A percentile compares a stretch with the other conserved stretches of the same genome.
Conservation (phyloP, 2,888 invertebrate genomes). For the Zootermopsis nevadensis region DNA sequence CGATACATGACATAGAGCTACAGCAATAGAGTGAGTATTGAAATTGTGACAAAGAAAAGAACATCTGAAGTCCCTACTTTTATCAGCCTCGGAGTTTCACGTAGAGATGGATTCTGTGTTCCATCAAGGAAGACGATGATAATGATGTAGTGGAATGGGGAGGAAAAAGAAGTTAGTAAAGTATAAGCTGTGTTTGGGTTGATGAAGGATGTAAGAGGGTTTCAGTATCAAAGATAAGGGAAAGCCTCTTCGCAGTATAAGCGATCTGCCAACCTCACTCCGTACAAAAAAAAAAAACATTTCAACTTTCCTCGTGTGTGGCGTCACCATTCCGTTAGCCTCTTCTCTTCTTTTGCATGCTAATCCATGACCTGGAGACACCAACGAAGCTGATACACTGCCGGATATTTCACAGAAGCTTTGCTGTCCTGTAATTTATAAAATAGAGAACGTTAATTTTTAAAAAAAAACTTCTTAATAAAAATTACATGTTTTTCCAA, state of each 20-base stretch:
- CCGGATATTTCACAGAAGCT: background rate
- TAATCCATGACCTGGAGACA: background rate
- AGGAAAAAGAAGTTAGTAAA: background rate
- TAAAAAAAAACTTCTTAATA: no score
- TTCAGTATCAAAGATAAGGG: constrained; percentile 13
- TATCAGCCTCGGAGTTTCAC: background rate
- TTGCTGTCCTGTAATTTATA: background rate
- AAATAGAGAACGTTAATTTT: background rate
- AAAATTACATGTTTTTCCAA: no score
- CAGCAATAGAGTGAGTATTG: background rate
- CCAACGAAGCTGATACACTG: background rate
- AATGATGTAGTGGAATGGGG: background rate
- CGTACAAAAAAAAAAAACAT: background rate
- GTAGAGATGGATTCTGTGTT: background rate
- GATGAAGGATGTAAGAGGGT: constrained; percentile 9
- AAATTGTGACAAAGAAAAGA: background rate
- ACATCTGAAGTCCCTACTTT: background rate
- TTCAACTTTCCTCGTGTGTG: background rate
- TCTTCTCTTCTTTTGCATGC: background rate
- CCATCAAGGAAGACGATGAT: background rate
- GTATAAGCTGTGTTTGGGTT: background rate
- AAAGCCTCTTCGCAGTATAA: background rate
- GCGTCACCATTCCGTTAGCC: background rate
- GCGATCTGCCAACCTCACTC: constrained; percentile 1
- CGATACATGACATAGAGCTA: background rate